Base-by-base conservation (phyloP, 2,113 vertebrate genomes). In the Triplophysa dalaica region DNA sequence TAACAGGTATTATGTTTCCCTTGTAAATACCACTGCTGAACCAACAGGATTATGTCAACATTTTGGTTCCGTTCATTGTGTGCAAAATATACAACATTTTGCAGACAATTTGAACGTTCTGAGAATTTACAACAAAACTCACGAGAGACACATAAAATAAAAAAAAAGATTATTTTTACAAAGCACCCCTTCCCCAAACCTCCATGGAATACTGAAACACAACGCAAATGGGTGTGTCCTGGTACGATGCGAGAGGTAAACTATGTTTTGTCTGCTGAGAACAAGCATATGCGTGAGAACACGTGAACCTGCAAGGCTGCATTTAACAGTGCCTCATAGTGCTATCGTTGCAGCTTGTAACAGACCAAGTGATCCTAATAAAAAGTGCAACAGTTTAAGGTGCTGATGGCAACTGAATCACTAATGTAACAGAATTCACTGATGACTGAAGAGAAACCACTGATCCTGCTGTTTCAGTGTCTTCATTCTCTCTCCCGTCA, bases 351-450 rank as follows among this genome's bases (percentile, higher is more conserved):
- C 85, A 82, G 82, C 79, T 75, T 69, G 86, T 88, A 87, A 91
- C 87, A 89, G 83, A 90, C 87, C 78, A 79, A 87, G 63, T 82
- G 75, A 83, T 84, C 74, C 82, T 78, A 67, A 22, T 41, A 67
- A 85, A 93, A 92, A 92, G 92, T 93, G 92, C 92, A 92, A 91
- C 82, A 86, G 87, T 87, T 87, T 91, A 93, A 93, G 91, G 92
- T 93, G 92, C 91, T 88, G 89, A 89, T 90, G 90, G 88, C 87
- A 89, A 90, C 69, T 79, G 82, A 87, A 89, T 84, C 78, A 67
- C 81, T 76, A 74, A 82, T 87, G 62, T 80, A 79, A 84, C 82
- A 83, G 77, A 79, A 66, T 72, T 84, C 77, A 72, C 75, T 62
- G 43, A 77, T 69, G 83, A 75, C 70, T 33, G 52, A 73, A 81